These are phyloP conservation scores for Synergus laeviventris DNA, from an alignment of 2,888 invertebrate genomes.

Conservation along the genomic window DNA sequence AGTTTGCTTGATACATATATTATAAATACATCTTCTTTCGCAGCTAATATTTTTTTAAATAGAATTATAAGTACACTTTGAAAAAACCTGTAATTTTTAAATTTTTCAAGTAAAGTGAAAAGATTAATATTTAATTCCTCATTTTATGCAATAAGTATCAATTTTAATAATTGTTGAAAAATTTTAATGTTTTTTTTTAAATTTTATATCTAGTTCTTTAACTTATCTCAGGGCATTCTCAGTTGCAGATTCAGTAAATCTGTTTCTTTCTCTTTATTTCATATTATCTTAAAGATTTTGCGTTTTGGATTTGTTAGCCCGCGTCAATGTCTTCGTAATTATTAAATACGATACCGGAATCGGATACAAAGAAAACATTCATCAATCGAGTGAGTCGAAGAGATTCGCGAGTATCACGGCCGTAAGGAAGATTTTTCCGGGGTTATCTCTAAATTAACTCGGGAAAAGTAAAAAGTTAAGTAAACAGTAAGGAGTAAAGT, in stretches of 20 bases:
- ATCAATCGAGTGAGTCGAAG: constrained; percentile 54
- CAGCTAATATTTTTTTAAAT: too few species aligned
- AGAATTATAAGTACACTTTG: too few species aligned
- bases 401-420: constrained; percentile 33
- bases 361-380: constrained; percentile 68
- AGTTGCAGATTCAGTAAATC: neutral
- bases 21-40: too few species aligned
- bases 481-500: too few species aligned
- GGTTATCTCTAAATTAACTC: constrained; percentile 52
- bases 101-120: too few species aligned
- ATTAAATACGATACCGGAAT: constrained; percentile 64
- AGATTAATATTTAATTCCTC: too few species aligned
- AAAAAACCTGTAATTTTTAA: too few species aligned
- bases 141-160: too few species aligned
- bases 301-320: neutral
- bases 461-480: neutral
- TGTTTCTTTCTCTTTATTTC: neutral
- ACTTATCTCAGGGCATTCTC: neutral
- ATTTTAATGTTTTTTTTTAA: too few species aligned
- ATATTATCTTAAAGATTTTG: neutral
- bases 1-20: too few species aligned
- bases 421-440: constrained; percentile 64
- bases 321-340: neutral
- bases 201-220: neutral
- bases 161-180: too few species aligned